Conservation (phyloP, 92 coral and sea anemone genomes). For the Porites rus region DNA sequence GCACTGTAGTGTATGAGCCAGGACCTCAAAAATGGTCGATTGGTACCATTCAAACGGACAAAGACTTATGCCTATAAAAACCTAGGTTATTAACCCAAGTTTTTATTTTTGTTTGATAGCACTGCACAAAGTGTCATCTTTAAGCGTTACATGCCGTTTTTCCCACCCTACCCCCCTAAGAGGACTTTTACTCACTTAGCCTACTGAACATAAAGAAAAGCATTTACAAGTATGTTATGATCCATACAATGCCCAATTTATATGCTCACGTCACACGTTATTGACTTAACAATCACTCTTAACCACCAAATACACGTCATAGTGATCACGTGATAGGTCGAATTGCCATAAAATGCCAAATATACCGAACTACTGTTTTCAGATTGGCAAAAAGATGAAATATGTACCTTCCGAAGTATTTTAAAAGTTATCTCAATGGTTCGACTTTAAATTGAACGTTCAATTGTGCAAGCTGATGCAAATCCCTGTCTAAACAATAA, state of each 20-base stretch:
- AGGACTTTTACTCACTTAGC: not conserved
- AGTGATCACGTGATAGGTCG: slow-evolving; percentile 39
- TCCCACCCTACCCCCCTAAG: slow-evolving; percentile 21
- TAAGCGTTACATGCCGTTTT: slow-evolving; percentile 11
- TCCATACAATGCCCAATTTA: slow-evolving; percentile 7
- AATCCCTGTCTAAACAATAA: not conserved
- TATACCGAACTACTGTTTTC: not conserved
- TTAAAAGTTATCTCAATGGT: not conserved
- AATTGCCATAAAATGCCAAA: slow-evolving; percentile 23
- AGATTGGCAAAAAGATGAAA: not conserved
- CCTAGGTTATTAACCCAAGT: slow-evolving; percentile 29
- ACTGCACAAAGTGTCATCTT: slow-evolving; percentile 39
- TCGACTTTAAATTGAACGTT: not conserved
- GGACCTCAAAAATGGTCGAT: slow-evolving; percentile 19
- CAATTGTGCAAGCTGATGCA: too few species aligned
- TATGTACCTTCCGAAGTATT: not conserved
- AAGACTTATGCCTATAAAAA: slow-evolving; percentile 1
- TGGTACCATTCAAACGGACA: not conserved
- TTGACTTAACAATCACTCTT: not conserved
- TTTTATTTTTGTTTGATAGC: slow-evolving; percentile 26
- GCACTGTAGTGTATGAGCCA: slow-evolving; percentile 31
- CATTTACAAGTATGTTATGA: too few species aligned
- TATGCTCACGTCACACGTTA: not conserved
- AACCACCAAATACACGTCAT: not conserved
- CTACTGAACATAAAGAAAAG: too few species aligned